Conservation (phyloP, 2,888 invertebrate species). For the Parthenolecanium corni region DNA sequence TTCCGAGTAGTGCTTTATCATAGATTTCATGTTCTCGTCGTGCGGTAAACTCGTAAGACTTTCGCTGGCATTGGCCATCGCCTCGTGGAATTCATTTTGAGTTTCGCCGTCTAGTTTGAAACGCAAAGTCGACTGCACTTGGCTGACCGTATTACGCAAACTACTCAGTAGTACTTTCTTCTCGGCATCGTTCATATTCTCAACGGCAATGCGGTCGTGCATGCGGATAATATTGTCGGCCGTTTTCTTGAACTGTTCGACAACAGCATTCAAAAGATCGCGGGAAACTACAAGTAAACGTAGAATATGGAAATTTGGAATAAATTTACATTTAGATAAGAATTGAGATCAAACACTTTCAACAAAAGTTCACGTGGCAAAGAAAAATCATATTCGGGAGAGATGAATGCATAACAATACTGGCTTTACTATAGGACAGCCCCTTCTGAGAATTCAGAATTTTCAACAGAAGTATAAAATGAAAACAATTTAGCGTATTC, state of each 20-base stretch:
- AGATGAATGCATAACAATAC: no score
- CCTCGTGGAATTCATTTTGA: not conserved
- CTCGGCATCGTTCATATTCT: conserved; percentile 40
- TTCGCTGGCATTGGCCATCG: not conserved
- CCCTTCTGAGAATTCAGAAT: no score
- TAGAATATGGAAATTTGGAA: conserved; percentile 21
- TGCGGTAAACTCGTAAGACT: conserved; percentile 10
- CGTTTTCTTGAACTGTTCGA: conserved; percentile 50
- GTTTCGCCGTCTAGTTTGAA: conserved; percentile 5
- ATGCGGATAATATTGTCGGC: conserved; percentile 60
- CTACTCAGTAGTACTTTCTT: conserved; percentile 36
- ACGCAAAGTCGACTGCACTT: conserved; percentile 40
- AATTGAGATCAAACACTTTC: not conserved
- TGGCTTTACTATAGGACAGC: no score
- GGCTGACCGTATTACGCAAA: conserved; percentile 39
- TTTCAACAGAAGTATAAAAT: no score
- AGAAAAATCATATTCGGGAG: no score
- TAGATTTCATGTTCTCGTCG: conserved; percentile 43
- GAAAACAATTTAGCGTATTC: no score
- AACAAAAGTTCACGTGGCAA: not conserved
- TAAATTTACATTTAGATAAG: not conserved
- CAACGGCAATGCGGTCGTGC: conserved; percentile 50
- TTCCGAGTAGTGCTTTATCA: conserved; percentile 53
- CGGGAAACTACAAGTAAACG: conserved; percentile 41
- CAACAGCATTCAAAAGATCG: conserved; percentile 41